Evolutionary conservation across 2,888 invertebrate species (phyloP), one percentile per base, ranked within the genome.

Genomic region (Cancer borealis): DNA sequence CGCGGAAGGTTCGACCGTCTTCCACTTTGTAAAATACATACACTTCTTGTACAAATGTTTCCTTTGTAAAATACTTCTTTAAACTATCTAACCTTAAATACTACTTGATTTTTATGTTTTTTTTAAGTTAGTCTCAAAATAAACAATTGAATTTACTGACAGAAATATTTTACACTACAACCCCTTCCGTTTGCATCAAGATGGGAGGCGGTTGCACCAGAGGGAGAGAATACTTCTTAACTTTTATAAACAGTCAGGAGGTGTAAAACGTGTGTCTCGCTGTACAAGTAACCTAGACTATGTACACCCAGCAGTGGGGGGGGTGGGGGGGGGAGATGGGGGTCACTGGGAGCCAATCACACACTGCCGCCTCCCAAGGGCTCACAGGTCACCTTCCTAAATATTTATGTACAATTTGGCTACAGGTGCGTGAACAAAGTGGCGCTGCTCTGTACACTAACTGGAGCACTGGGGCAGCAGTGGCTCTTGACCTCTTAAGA

Each of bases 51-150:
- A 95, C 95, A 95, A 95, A 95, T 93, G 93, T 95, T 95, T 92
- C 95, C 88, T 95, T 95, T 95, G 95, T 95, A 95, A 95, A 95
- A 95, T 95, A 95, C 95, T 95, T 94, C 92, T 94, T 95, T 95
- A 95, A 95, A 93, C 95, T 95, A 95, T 95, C 93, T 93, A 93
- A 91, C 95, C 95, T 95, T 95, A 95, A n/a, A 95, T 90, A 21
- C 95, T 95, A 95, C 93, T 88, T 93, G 93, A 92, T 94, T 94
- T 93, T 94, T 94, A 92, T 92, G 92, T 94, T 94, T 87, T 93
- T 95, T 93, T 66, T 92, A 92, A 93, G 93, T 95, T 95, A 95
- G 93, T 95, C 95, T 95, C 95, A 95, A 95, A 95, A 95, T 95
- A 95, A 95, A 95, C 95, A 95, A 95, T 95, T 91, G 95, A 93